Base-by-base conservation (phyloP, 1,140 invertebrate genomes). In the Aphis craccivora region DNA sequence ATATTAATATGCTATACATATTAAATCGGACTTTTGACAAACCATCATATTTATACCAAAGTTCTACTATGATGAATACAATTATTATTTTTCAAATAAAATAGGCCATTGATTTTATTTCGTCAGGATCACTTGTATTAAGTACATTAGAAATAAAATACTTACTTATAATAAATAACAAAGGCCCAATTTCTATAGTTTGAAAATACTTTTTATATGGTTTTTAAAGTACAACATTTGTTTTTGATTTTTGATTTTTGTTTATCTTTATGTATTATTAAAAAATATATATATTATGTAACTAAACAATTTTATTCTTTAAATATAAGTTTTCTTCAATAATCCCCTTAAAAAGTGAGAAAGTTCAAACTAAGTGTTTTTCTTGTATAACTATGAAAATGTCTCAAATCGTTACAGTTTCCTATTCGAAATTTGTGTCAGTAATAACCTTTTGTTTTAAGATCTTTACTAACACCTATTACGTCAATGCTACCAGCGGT, bases 401-500 rank as follows among this genome's bases (percentile, higher is more conserved):
- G 3, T 40, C 43, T 30, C 37, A 40, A 40, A 87, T 30, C 11
- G 30, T 87, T 48, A 30, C 23, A 25, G 84, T 48, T 6, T 23
- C 25, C 14, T 25, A 3, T 3, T 37, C 8, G 8, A 37, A 23
- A 40, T 86, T 43, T 86, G 23, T 30, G 22, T 30, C 5, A 40
- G 25, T 30, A 48, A 30, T 23, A 18, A 30, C 3, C 25, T 40
- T 51, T 76, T 91, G 18, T 94, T 94, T 94, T 45, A 90, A 95
- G 95, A 94, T 95, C 96, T 30, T 95, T 98, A 5, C 95, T 98
- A 22, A 98, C 98, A 1, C 98, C 98, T 0, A 97, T 97, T 0
- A 96, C 98, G 1, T 98, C 98, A 0, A 98, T 98, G 97, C 97
- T 98, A 94, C 98, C 98, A 43, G 98, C 98, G 3, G 97, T 97